Evolutionary conservation across 2,888 invertebrate genomes (phyloP).

Genomic region (Diaphora mendica): DNA sequence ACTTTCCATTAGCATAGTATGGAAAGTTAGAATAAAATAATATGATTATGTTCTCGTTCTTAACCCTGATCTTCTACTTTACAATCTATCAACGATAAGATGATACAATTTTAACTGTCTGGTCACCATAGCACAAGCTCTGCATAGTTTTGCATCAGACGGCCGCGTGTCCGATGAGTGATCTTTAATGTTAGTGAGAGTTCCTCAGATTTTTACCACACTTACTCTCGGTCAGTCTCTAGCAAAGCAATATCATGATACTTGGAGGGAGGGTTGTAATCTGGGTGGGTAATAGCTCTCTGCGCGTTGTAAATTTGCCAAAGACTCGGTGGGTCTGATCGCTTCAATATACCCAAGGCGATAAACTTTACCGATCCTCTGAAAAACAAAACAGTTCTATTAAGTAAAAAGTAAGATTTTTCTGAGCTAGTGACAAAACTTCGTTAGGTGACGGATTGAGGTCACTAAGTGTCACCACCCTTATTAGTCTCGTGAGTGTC

Average conservation of each 20-base stretch:
- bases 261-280: conserved; percentile 33
- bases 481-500: too few relatives aligned
- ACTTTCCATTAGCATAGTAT: too few relatives aligned
- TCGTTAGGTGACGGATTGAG: too few relatives aligned
- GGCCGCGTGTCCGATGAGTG: too few relatives aligned
- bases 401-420: not conserved
- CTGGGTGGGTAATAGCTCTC: conserved; percentile 24
- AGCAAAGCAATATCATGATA: conserved; percentile 37
- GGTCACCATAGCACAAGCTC: too few relatives aligned
- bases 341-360: conserved; percentile 4
- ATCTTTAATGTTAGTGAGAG: not conserved
- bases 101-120: too few relatives aligned
- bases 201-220: not conserved
- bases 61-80: too few relatives aligned
- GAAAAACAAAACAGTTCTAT: not conserved
- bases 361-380: not conserved
- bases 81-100: too few relatives aligned
- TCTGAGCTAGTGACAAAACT: too few relatives aligned
- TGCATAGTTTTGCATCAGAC: too few relatives aligned
- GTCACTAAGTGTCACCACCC: too few relatives aligned
- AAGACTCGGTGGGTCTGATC: conserved; percentile 21
- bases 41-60: too few relatives aligned
- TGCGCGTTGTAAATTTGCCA: conserved; percentile 30
- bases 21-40: not conserved
- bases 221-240: conserved; percentile 32